phyloP scores from a whole-genome alignment of 92 coral and sea anemone genomes.

The Heliopora coerulea region DNA sequence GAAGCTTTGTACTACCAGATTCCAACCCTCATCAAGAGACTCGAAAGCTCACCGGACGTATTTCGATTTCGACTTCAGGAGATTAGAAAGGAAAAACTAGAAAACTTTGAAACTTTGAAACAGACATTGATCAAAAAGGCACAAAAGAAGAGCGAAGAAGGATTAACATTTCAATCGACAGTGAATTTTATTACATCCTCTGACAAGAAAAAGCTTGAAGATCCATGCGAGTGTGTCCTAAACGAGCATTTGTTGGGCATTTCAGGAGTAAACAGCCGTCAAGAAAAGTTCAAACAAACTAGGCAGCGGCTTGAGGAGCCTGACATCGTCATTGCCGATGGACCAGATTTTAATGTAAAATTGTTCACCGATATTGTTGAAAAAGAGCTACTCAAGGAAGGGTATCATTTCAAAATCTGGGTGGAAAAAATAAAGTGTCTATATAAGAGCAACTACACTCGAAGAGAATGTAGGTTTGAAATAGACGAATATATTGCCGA shows the following conservation, averaged over 20 bases:
- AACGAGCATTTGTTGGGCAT: conserved; percentile 73
- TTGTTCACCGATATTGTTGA: conserved; percentile 62
- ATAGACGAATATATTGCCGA: conserved; percentile 72
- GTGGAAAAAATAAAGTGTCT: conserved; percentile 67
- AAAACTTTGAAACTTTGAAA: conserved; percentile 73
- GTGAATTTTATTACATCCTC: conserved; percentile 71
- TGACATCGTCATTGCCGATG: conserved; percentile 60
- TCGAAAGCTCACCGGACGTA: conserved; percentile 74
- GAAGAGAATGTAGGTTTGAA: conserved; percentile 72
- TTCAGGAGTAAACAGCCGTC: conserved; percentile 52
- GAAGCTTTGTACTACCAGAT: conserved; percentile 82
- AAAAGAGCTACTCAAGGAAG: conserved; percentile 68
- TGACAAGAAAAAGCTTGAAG: conserved; percentile 62
- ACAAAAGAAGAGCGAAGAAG: conserved; percentile 75
- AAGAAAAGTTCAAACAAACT: conserved; percentile 67
- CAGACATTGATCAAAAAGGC: conserved; percentile 66
- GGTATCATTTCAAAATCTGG: conserved; percentile 66
- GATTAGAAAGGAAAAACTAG: conserved; percentile 66
- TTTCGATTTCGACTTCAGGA: conserved; percentile 76
- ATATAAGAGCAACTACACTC: conserved; percentile 64
- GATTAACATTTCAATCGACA: conserved; percentile 55
- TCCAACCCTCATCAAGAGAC: conserved; percentile 60
- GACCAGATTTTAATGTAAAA: conserved; percentile 58
- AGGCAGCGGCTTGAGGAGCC: conserved; percentile 63
- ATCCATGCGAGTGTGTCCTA: conserved; percentile 67